A percentile compares a stretch with the other conserved stretches of the same genome.
These are phyloP conservation scores for Eulemur albifrons DNA, from an alignment of 2,797 vertebrate genomes.

Conservation along the genomic window DNA sequence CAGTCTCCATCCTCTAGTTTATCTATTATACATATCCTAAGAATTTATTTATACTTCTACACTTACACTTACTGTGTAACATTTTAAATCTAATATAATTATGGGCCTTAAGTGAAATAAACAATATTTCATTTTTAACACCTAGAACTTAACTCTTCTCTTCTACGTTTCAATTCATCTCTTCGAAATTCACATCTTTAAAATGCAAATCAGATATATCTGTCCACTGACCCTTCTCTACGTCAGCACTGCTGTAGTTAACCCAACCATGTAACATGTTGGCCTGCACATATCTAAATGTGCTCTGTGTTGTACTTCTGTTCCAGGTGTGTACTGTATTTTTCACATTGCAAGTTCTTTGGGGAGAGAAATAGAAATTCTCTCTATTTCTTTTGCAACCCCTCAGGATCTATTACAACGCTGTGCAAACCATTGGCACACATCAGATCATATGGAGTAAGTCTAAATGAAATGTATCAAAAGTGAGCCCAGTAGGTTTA, in stretches of 20 bases:
- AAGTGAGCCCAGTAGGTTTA: not conserved
- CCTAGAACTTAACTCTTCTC: not conserved
- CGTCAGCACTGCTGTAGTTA: not conserved
- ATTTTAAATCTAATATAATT: not conserved
- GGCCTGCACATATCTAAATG: too few species aligned
- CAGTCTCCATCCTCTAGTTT: not conserved
- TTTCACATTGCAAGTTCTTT: not conserved
- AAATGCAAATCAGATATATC: not conserved
- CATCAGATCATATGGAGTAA: not conserved
- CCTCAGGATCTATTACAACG: not conserved
- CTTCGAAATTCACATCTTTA: not conserved
- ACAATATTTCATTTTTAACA: not conserved
- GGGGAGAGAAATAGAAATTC: not conserved
- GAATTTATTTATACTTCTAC: not conserved
- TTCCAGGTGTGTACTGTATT: not conserved
- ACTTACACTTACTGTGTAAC: not conserved
- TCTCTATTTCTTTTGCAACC: not conserved
- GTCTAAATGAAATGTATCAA: not conserved
- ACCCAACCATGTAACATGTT: not conserved
- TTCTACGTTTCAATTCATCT: not conserved
- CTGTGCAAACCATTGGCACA: not conserved
- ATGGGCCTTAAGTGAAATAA: not conserved
- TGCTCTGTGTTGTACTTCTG: not conserved
- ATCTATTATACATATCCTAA: not conserved
- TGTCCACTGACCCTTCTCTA: not conserved